Percentiles rank a stretch among this genome's conserved stretches.
Evolutionary conservation across 2,888 invertebrate genomes (phyloP).

Genomic region (Slavum lentiscoides): DNA sequence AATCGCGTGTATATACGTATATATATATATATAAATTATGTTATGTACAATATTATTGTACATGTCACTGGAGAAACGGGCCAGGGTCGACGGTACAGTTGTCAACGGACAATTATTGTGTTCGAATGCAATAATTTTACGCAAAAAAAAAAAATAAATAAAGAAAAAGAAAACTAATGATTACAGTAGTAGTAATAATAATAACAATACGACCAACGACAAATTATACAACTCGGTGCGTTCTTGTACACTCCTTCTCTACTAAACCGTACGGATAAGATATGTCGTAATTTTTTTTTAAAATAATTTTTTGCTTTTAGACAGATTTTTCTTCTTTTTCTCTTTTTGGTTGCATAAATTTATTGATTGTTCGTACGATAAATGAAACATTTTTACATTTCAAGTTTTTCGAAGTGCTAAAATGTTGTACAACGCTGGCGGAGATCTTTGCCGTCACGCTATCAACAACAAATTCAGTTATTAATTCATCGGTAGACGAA

Average conservation of each 20-base stretch:
- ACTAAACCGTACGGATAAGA: constrained; percentile 2
- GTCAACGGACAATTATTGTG: constrained; percentile 47
- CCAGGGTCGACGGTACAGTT: constrained; percentile 41
- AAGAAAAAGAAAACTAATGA: not conserved
- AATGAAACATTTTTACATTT: no score
- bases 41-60: not conserved
- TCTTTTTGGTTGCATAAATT: no score
- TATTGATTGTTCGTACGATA: no score
- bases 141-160: constrained; percentile 1
- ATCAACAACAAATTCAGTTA: no score
- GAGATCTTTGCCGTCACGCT: no score
- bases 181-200: not conserved
- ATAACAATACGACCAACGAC: not conserved
- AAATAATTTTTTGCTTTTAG: not conserved
- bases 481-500: no score
- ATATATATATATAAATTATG: not conserved
- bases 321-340: no score
- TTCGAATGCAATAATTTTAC: constrained; percentile 31
- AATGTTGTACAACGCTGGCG: no score
- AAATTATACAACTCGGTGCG: constrained; percentile 37
- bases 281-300: constrained; percentile 24
- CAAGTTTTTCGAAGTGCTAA: no score
- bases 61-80: constrained; percentile 41
- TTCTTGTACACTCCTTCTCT: constrained; percentile 14
- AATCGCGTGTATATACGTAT: not conserved